A percentile compares a stretch with the other conserved stretches of the same genome.
These are phyloP conservation scores for Cephalopholis sonnerati DNA, from an alignment of 2,113 vertebrate genomes.

Conservation along the genomic window DNA sequence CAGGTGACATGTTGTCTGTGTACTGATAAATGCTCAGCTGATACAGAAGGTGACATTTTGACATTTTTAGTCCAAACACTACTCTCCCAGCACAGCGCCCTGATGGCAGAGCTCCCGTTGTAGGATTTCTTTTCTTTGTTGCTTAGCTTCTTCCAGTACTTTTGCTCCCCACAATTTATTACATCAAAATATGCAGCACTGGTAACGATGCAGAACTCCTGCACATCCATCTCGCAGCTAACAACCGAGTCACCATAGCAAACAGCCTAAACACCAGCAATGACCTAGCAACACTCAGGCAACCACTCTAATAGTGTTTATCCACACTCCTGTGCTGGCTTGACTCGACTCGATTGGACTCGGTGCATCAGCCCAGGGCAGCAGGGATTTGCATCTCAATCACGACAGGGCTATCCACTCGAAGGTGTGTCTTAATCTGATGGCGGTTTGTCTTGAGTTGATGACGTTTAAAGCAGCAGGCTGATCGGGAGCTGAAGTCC, in stretches of 20 bases:
- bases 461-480: too few relatives aligned
- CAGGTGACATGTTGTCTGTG: slow-evolving; percentile 84
- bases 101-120: neutral
- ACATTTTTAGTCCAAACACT: neutral
- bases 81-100: neutral
- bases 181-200: neutral
- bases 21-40: neutral
- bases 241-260: neutral
- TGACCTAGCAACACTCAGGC: neutral
- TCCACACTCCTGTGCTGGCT: too few relatives aligned
- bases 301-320: neutral
- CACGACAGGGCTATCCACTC: too few relatives aligned
- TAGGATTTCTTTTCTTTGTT: neutral
- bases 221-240: neutral
- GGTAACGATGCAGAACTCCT: neutral
- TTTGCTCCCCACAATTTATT: neutral
- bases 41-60: neutral
- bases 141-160: neutral
- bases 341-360: too few relatives aligned
- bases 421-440: too few relatives aligned
- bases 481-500: too few relatives aligned
- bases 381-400: too few relatives aligned
- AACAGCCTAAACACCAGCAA: neutral
- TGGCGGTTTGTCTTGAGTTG: too few relatives aligned
- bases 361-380: too few relatives aligned